Conservation (phyloP, 2,113 vertebrate genomes). For the Psammodynastes pulverulentus region DNA sequence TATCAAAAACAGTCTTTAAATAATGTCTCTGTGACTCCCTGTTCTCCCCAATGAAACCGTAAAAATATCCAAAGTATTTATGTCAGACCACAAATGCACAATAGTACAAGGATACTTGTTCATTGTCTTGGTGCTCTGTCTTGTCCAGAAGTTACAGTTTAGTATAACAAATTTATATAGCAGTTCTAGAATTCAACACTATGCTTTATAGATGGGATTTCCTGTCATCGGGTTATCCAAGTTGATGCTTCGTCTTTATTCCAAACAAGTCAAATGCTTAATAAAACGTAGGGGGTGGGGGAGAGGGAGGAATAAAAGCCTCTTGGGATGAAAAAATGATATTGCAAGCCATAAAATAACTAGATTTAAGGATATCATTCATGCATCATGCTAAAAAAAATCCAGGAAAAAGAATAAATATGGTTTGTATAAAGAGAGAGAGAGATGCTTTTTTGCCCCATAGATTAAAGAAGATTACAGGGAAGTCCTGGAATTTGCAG, state of each 20-base stretch:
- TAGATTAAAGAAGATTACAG: neutral
- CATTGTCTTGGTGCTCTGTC: neutral
- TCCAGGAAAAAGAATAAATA: neutral
- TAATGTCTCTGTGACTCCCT: slow-evolving; percentile 6
- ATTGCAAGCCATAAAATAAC: neutral
- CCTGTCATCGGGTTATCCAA: neutral
- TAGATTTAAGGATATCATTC: neutral
- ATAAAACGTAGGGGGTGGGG: slow-evolving; percentile 16
- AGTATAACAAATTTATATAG: slow-evolving; percentile 19
- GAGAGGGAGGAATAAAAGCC: neutral
- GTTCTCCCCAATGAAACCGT: neutral
- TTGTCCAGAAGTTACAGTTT: slow-evolving; percentile 7
- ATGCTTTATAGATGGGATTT: slow-evolving; percentile 8
- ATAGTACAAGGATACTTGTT: neutral
- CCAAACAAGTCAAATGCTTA: slow-evolving; percentile 3
- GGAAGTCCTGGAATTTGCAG: neutral
- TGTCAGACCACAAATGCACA: slow-evolving; percentile 1
- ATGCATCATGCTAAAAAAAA: neutral
- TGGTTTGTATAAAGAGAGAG: neutral
- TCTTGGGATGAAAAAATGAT: neutral
- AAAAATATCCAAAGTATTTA: neutral
- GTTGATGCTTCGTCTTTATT: neutral
- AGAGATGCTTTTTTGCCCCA: neutral
- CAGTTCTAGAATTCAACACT: slow-evolving; percentile 15
- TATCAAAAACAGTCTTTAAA: slow-evolving; percentile 1